Percentiles rank a stretch among this genome's conserved stretches.
phyloP scores from a whole-genome alignment of 2,113 vertebrate genomes.

The Pollachius pollachius region DNA sequence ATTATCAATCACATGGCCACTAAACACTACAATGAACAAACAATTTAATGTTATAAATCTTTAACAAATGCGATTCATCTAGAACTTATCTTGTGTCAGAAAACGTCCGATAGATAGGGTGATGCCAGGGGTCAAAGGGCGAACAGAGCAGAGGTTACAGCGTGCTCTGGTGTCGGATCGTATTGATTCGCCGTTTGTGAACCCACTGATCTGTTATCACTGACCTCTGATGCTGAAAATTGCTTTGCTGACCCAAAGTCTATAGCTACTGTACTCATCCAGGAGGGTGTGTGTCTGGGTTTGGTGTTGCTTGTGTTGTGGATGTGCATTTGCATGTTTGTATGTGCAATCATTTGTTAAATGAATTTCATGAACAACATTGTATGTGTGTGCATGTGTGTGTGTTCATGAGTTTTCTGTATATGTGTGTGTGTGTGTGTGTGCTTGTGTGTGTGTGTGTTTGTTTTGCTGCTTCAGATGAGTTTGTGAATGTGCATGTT shows the following conservation, averaged over 20 bases:
- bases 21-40: too few relatives aligned
- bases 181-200: constrained; percentile 4
- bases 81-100: too few relatives aligned
- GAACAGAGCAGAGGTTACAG: background rate
- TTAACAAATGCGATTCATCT: too few relatives aligned
- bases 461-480: too few relatives aligned
- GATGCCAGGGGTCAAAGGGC: background rate
- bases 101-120: background rate
- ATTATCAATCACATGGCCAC: too few relatives aligned
- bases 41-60: too few relatives aligned
- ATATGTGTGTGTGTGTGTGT: too few relatives aligned
- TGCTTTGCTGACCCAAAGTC: constrained; percentile 34
- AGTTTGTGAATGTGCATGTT: too few relatives aligned
- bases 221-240: background rate
- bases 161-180: background rate
- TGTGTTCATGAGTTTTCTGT: too few relatives aligned
- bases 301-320: background rate
- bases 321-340: background rate
- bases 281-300: background rate
- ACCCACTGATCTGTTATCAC: background rate
- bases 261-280: background rate
- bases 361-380: too few relatives aligned
- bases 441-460: too few relatives aligned
- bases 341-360: too few relatives aligned
- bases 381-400: background rate